Evolutionary conservation across 2,113 vertebrate genomes (phyloP).

Genomic region (Egretta garzetta): DNA sequence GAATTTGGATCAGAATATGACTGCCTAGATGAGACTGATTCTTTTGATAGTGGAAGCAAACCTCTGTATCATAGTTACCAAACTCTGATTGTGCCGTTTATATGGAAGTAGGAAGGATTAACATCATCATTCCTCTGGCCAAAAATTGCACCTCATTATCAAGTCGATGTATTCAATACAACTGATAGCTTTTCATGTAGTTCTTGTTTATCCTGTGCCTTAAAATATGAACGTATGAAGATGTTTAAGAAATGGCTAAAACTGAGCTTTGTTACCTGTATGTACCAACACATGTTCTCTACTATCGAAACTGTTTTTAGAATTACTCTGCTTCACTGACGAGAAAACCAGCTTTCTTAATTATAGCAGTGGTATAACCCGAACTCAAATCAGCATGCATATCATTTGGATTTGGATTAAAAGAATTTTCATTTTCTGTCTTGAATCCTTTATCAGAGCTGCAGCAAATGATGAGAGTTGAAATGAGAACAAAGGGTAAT

Average conservation of each 20-base stretch:
- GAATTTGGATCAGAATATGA: neutral
- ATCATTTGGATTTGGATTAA: conserved; percentile 24
- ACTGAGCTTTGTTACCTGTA: conserved; percentile 40
- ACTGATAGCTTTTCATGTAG: conserved; percentile 47
- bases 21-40: neutral
- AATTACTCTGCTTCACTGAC: conserved; percentile 38
- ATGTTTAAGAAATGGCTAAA: conserved; percentile 48
- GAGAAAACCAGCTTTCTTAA: conserved; percentile 37
- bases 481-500: conserved; percentile 52
- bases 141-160: conserved; percentile 9
- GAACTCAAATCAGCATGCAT: conserved; percentile 6
- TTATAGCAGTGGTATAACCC: neutral
- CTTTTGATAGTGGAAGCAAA: neutral
- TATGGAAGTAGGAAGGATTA: neutral
- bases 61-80: neutral
- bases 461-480: conserved; percentile 45
- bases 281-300: conserved; percentile 31
- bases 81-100: neutral
- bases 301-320: conserved; percentile 10
- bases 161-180: conserved; percentile 29
- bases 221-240: conserved; percentile 69
- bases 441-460: conserved; percentile 20
- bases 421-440: conserved; percentile 16
- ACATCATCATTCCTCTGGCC: neutral
- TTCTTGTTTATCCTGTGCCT: conserved; percentile 87